A percentile compares a stretch with the other conserved stretches of the same genome.
These are phyloP conservation scores for Porites evermanni DNA, from an alignment of 92 coral and sea anemone genomes.

Conservation along the genomic window DNA sequence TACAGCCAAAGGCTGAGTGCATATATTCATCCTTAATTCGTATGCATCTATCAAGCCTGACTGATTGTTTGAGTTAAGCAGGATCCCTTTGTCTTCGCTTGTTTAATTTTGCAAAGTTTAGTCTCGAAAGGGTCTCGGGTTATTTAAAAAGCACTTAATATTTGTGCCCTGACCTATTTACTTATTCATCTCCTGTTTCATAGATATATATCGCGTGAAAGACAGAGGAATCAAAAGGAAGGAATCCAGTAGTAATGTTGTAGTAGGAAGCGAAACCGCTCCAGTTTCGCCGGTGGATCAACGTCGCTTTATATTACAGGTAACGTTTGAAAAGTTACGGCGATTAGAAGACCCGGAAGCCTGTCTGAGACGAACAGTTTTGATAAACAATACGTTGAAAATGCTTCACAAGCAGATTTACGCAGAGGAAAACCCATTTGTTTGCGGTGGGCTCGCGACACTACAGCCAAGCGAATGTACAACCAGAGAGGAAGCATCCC, in stretches of 20 bases:
- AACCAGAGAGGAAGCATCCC: constrained; percentile 28
- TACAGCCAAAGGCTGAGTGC: constrained; percentile 43
- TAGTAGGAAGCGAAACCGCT: constrained; percentile 22
- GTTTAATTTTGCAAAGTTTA: constrained; percentile 51
- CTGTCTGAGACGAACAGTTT: constrained; percentile 89
- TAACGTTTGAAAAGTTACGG: constrained; percentile 93
- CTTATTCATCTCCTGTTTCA: constrained; percentile 61
- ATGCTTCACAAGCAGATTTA: constrained; percentile 85
- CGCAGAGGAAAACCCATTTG: constrained; percentile 82
- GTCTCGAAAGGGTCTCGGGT: constrained; percentile 51
- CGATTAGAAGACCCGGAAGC: constrained; percentile 94
- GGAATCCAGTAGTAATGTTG: constrained; percentile 34
- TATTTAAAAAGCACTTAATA: constrained; percentile 55
- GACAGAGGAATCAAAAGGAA: constrained; percentile 73
- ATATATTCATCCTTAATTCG: constrained; percentile 46
- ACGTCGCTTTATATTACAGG: constrained; percentile 79
- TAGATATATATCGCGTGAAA: constrained; percentile 73
- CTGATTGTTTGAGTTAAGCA: constrained; percentile 53
- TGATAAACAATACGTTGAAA: constrained; percentile 95
- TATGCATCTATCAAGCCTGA: constrained; percentile 54
- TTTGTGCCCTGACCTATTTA: constrained; percentile 63
- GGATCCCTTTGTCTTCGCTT: constrained; percentile 52
- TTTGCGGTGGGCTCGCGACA: constrained; percentile 43
- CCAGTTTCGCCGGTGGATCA: constrained; percentile 51
- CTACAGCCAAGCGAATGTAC: constrained; percentile 24